Percentiles rank a stretch among this genome's conserved stretches.
These are phyloP conservation scores for Meriones unguiculatus DNA, from an alignment of 2,113 vertebrate species.

Conservation along the genomic window DNA sequence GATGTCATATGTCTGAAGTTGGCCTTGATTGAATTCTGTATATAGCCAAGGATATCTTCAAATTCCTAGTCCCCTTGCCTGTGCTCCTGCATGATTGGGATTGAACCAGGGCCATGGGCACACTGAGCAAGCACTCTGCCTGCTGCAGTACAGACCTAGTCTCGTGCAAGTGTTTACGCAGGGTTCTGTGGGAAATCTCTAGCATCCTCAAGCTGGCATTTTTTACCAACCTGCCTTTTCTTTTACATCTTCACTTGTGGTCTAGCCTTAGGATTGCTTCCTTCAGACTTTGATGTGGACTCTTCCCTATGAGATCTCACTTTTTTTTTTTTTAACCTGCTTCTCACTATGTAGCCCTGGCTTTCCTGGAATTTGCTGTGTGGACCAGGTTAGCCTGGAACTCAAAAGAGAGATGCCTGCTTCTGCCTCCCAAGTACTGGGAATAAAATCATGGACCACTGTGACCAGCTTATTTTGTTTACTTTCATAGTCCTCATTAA, in stretches of 20 bases:
- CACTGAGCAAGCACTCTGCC: not conserved
- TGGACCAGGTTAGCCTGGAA: not conserved
- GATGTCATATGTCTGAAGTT: not conserved
- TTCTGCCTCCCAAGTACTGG: not conserved
- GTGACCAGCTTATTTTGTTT: not conserved
- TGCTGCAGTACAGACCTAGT: not conserved
- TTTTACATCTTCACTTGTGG: slow-evolving; percentile 7
- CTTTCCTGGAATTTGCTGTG: not conserved
- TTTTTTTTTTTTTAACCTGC: not conserved
- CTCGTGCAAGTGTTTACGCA: not conserved
- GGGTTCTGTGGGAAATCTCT: slow-evolving; percentile 17
- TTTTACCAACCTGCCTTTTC: not conserved
- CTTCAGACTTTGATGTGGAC: slow-evolving; percentile 5
- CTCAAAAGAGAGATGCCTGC: not conserved
- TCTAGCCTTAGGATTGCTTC: not conserved
- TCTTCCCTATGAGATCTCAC: not conserved
- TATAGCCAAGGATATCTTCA: not conserved
- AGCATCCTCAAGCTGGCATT: slow-evolving; percentile 3
- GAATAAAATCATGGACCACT: not conserved
- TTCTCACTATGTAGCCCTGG: not conserved
- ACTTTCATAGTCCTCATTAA: slow-evolving; percentile 34
- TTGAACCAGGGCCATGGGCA: not conserved
- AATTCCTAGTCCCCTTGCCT: not conserved
- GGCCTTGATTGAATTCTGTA: not conserved
- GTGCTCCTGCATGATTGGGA: not conserved